These are phyloP conservation scores for Oreochromis grahami DNA, from an alignment of 2,797 vertebrate species.

Conservation along the genomic window DNA sequence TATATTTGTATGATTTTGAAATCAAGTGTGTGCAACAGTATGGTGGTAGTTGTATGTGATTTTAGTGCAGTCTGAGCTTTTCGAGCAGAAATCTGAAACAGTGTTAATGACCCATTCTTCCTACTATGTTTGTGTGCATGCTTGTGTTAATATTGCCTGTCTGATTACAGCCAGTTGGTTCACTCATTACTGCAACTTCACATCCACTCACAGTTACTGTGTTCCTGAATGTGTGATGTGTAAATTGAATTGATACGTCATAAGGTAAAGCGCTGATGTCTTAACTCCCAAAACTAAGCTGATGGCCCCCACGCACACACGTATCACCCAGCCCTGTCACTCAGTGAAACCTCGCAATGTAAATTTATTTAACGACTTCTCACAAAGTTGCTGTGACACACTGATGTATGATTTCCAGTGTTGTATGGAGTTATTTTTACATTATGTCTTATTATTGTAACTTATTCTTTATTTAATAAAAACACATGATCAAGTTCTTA, in stretches of 20 bases:
- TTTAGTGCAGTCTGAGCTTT: slow-evolving; percentile 48
- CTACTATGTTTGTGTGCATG: slow-evolving; percentile 57
- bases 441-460: slow-evolving; percentile 73
- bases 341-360: slow-evolving; percentile 8
- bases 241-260: slow-evolving; percentile 12
- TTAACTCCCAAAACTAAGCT: slow-evolving; percentile 16
- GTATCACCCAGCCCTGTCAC: slow-evolving; percentile 19
- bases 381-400: slow-evolving; percentile 52
- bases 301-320: neutral
- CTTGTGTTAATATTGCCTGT: slow-evolving; percentile 37
- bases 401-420: slow-evolving; percentile 47
- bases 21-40: slow-evolving; percentile 30
- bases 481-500: slow-evolving; percentile 48
- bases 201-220: neutral
- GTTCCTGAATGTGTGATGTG: slow-evolving; percentile 36
- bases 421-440: slow-evolving; percentile 56
- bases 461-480: slow-evolving; percentile 77
- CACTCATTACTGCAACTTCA: slow-evolving; percentile 14
- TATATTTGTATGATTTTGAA: slow-evolving; percentile 30
- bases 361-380: slow-evolving; percentile 41
- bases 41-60: slow-evolving; percentile 36
- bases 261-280: neutral
- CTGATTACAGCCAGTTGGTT: neutral
- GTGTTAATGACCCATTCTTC: neutral
- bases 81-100: slow-evolving; percentile 28